Base-by-base conservation (phyloP, 2,888 invertebrate genomes). In the Chaitophorus viminalis region DNA sequence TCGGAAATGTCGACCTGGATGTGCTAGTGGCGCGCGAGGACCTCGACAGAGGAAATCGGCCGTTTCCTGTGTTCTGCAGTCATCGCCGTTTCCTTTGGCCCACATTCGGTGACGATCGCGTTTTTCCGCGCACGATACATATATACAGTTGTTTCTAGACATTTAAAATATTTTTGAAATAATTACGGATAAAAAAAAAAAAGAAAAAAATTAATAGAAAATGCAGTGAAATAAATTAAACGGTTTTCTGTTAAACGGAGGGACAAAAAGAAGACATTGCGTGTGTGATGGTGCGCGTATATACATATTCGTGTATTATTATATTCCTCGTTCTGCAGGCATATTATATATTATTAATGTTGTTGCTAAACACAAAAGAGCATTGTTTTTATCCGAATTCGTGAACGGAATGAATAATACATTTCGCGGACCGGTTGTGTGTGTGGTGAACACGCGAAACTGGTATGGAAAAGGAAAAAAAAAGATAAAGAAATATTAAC, bases 331-430 rank as follows among this genome's bases (percentile, higher is more conserved):
- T 72, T 65, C 79, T 31, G n/a, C 54, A n/a, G n/a, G n/a, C n/a
- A n/a, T 31, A 81, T 60, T 87, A 87, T 87, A n/a, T n/a, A n/a
- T n/a, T n/a, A 79, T 79, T 87, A 86, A 86, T 86, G 60, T 87
- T 31, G 46, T 85, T 77, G 85, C 85, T 29, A 87, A 79, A 81
- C 87, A 87, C 87, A 87, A 87, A 87, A 87, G 87, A 87, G 87
- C 87, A 87, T 87, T 87, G 87, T 87, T 87, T 86, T 87, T 86
- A 78, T 86, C 78, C 60, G 86, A 86, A 87, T 81, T 87, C 87
- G 87, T 74, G 79, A 81, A 87, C 79, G 18, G 87, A 87, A 87
- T 87, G 72, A 79, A 87, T 87, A 81, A 87, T 87, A 81, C 74
- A 81, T 87, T 79, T 79, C 74, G 87, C 84, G 72, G 87, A 87